These are phyloP conservation scores for Pomacea canaliculata DNA, from an alignment of 2,888 invertebrate genomes.

Conservation along the genomic window DNA sequence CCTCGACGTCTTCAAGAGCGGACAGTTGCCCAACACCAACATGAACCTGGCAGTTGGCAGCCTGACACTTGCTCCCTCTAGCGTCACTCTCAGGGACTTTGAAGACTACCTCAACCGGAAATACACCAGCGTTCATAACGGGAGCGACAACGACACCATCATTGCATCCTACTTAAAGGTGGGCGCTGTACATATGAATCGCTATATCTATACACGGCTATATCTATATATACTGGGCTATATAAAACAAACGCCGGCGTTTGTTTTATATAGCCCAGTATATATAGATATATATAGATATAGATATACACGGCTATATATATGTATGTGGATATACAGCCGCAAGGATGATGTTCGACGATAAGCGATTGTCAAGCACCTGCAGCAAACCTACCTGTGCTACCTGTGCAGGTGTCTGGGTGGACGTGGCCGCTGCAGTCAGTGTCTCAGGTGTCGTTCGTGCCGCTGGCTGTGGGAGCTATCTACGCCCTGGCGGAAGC, in stretches of 20 bases:
- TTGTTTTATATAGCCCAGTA: no score
- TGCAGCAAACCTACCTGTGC: no score
- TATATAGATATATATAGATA: no score
- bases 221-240: no score
- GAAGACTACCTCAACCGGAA: conserved; percentile 19
- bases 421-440: neutral
- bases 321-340: no score
- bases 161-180: conserved; percentile 11
- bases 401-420: neutral
- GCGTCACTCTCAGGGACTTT: conserved; percentile 32
- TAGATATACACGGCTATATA: no score
- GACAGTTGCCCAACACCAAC: conserved; percentile 5
- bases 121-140: conserved; percentile 11
- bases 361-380: no score
- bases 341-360: no score
- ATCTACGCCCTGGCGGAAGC: conserved; percentile 51
- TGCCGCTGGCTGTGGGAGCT: conserved; percentile 46
- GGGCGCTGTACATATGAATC: neutral
- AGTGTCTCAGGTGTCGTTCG: conserved; percentile 34
- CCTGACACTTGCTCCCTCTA: conserved; percentile 39
- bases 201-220: no score
- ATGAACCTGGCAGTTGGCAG: conserved; percentile 37
- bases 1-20: conserved; percentile 29
- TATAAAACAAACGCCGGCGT: no score
- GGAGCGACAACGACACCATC: neutral